These are phyloP conservation scores for Oncopodura yosiiana DNA, from an alignment of 1,140 invertebrate genomes.

Conservation along the genomic window DNA sequence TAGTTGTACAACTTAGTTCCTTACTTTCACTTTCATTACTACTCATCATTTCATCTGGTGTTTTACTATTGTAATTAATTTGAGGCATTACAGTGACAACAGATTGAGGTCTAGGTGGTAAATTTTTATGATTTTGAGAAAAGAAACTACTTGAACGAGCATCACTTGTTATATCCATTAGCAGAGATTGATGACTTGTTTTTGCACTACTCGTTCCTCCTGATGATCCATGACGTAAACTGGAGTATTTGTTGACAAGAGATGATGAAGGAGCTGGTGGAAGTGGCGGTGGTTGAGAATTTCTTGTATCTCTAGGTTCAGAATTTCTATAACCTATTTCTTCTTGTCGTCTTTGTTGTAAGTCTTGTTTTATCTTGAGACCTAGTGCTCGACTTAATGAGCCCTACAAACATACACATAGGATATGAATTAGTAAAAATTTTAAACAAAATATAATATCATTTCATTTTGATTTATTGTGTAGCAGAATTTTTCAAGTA, in stretches of 20 bases:
- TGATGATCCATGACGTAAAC: no score
- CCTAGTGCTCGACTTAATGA: conserved; percentile 65
- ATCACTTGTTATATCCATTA: no score
- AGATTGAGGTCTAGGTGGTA: conserved; percentile 12
- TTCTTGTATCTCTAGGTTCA: conserved; percentile 37
- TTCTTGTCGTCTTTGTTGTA: conserved; percentile 34
- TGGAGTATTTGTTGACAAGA: no score
- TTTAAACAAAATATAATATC: background rate
- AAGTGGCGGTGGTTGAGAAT: conserved; percentile 45
- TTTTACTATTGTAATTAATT: background rate
- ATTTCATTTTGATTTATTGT: background rate
- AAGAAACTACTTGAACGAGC: background rate
- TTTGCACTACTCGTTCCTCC: conserved; percentile 18
- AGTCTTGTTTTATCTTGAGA: conserved; percentile 50
- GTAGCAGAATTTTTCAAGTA: background rate
- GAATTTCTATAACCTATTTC: conserved; percentile 26
- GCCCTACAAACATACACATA: conserved; percentile 46
- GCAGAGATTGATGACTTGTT: no score
- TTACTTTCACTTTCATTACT: background rate
- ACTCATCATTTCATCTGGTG: conserved; percentile 1
- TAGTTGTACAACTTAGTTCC: background rate
- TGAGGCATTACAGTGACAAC: conserved; percentile 5
- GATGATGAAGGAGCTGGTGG: conserved; percentile 42
- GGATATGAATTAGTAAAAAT: background rate
- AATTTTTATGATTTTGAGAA: background rate